Percentiles rank a stretch among this genome's conserved stretches.
Evolutionary conservation across 2,797 vertebrate species (phyloP).

Genomic region (Cuculus canorus): DNA sequence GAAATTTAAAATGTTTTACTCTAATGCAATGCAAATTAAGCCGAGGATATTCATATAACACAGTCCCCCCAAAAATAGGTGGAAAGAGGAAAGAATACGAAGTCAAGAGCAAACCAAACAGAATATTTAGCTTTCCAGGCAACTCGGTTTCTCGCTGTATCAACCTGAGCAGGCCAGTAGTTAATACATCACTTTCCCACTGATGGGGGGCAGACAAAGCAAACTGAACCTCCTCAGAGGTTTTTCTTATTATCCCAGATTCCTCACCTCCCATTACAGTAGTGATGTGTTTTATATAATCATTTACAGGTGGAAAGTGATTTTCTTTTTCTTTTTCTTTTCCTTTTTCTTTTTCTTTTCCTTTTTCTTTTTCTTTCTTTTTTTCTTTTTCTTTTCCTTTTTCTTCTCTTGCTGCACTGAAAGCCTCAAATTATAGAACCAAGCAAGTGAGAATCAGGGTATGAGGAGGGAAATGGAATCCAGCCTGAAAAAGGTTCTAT

Average conservation of each 20-base stretch:
- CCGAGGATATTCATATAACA: constrained; percentile 74
- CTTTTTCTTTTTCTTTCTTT: too few species aligned
- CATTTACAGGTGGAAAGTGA: neutral
- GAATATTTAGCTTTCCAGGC: constrained; percentile 64
- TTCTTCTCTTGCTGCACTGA: neutral
- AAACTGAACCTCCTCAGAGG: constrained; percentile 18
- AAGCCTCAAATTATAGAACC: neutral
- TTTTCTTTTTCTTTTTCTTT: too few species aligned
- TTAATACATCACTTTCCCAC: neutral
- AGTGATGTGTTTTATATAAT: neutral
- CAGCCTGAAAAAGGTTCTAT: neutral
- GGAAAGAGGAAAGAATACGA: constrained; percentile 63
- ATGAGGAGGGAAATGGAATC: neutral
- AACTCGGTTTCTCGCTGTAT: constrained; percentile 26
- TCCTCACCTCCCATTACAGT: neutral
- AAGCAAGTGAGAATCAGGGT: neutral
- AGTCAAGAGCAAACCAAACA: constrained; percentile 76
- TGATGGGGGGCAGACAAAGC: constrained; percentile 20
- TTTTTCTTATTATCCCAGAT: constrained; percentile 30
- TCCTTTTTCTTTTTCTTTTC: neutral
- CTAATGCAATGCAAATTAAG: constrained; percentile 85
- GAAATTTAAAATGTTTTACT: constrained; percentile 84
- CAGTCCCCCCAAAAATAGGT: constrained; percentile 17
- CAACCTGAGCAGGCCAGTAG: constrained; percentile 18
- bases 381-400: neutral